Base-by-base conservation (phyloP, 1,140 invertebrate genomes). In the Pseudomyrmex concolor region DNA sequence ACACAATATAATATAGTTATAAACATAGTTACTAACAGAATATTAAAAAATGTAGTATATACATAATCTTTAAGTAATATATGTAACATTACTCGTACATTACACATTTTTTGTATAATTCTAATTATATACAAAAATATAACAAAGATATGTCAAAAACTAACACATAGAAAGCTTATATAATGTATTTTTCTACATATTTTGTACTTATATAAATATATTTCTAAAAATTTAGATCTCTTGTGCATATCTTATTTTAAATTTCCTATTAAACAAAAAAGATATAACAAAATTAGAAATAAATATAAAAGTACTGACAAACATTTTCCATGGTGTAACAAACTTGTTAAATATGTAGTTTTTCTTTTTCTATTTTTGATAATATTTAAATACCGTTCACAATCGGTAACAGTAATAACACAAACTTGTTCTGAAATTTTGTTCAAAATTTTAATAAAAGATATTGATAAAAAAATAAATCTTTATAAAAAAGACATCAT, bases 131-230 rank as follows among this genome's bases (percentile, higher is more conserved):
- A 62, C 34, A 60, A 60, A 67, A 60, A 81, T 77, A 64, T 17
- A 59, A 74, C 57, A 70, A n/a, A 22, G 9, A 57, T 59, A 7
- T 63, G 48, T 62, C 48, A 25, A 70, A 77, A n/a, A 88, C 82
- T 85, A 87, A 84, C 43, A 86, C 82, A 25, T 25, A 34, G 7
- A 34, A 34, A 68, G 70, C 54, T 84, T 85, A 77, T 17, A 82
- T 73, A 83, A 84, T 92, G 91, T 93, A 93, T 93, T 93, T 93
- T 93, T 93, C 91, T 93, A 93, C 92, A 86, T 89, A 91, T 93
- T 93, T 93, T 93, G 92, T 93, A 93, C 92, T 93, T 93, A 91
- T 93, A 91, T 89, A 59, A 83, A 91, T 91, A 91, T 91, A 91
- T 90, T 87, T 73, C 63, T 89, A 68, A 71, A 84, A 89, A 86